Evolutionary conservation across 2,888 invertebrate species (phyloP).

Genomic region (Drosophila mimetica): DNA sequence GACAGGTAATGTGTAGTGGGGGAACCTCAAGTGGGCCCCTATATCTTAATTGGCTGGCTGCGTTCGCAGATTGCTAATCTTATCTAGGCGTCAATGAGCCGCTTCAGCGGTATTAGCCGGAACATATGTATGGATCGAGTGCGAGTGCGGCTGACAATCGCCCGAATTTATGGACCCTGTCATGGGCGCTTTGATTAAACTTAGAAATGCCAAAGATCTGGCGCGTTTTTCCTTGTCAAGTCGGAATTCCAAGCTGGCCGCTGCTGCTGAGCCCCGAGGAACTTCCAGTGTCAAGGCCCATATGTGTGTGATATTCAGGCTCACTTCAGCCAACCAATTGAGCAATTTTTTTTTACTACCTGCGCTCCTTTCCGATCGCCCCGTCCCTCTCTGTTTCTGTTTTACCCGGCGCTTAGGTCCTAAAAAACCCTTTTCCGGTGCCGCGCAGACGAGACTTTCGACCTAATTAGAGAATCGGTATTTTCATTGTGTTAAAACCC

Average conservation of each 20-base stretch:
- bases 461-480: conserved; percentile 76
- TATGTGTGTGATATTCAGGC: conserved; percentile 51
- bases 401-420: conserved; percentile 72
- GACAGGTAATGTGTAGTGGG: conserved; percentile 40
- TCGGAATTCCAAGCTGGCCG: conserved; percentile 47
- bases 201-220: conserved; percentile 66
- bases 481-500: conserved; percentile 81
- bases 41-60: conserved; percentile 62
- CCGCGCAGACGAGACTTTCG: conserved; percentile 46
- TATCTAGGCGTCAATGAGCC: conserved; percentile 51
- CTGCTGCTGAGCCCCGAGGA: conserved; percentile 45
- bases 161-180: conserved; percentile 50
- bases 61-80: conserved; percentile 64
- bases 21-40: conserved; percentile 30
- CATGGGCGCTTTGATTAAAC: conserved; percentile 53
- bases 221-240: conserved; percentile 55
- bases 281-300: conserved; percentile 74
- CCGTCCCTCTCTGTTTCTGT: conserved; percentile 17
- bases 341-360: conserved; percentile 46
- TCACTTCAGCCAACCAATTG: conserved; percentile 55
- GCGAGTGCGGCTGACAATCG: conserved; percentile 20
- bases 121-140: conserved; percentile 17
- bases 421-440: conserved; percentile 79
- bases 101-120: conserved; percentile 7
- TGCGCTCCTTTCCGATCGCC: conserved; percentile 30